Evolutionary conservation across 2,113 vertebrate species (phyloP).

Genomic region (Phaethon lepturus): DNA sequence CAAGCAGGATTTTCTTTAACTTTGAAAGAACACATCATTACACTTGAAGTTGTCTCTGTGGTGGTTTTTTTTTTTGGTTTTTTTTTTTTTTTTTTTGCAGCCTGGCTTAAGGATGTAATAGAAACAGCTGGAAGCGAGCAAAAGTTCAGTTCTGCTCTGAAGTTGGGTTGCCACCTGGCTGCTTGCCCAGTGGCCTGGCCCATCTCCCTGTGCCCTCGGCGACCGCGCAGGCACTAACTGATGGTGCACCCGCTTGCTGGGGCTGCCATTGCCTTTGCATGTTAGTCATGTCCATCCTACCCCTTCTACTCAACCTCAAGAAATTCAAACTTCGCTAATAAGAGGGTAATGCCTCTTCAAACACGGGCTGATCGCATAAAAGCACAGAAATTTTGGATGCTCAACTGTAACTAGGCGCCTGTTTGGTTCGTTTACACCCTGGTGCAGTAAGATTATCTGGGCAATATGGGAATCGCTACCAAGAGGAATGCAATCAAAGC

Average conservation of each 20-base stretch:
- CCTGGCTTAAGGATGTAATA: neutral
- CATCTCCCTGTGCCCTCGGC: neutral
- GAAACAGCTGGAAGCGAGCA: neutral
- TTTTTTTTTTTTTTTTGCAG: neutral
- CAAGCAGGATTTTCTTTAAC: neutral
- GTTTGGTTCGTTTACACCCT: neutral
- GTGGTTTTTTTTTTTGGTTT: neutral
- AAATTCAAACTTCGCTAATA: neutral
- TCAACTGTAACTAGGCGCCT: neutral
- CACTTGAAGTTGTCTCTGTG: neutral
- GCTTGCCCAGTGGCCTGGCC: neutral
- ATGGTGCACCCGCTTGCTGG: accelerated
- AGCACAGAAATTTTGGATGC: neutral
- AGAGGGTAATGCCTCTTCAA: neutral
- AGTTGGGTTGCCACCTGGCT: neutral
- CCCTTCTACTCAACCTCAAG: neutral
- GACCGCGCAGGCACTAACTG: accelerated
- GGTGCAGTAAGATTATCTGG: neutral
- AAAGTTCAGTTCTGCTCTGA: conserved; percentile 22
- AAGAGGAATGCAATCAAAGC: neutral
- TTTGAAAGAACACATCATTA: conserved; percentile 14
- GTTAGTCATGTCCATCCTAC: neutral
- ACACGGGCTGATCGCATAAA: accelerated
- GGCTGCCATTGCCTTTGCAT: neutral
- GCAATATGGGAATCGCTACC: neutral